Conservation (phyloP, 2,797 vertebrate species). For the Xerus rutilus region DNA sequence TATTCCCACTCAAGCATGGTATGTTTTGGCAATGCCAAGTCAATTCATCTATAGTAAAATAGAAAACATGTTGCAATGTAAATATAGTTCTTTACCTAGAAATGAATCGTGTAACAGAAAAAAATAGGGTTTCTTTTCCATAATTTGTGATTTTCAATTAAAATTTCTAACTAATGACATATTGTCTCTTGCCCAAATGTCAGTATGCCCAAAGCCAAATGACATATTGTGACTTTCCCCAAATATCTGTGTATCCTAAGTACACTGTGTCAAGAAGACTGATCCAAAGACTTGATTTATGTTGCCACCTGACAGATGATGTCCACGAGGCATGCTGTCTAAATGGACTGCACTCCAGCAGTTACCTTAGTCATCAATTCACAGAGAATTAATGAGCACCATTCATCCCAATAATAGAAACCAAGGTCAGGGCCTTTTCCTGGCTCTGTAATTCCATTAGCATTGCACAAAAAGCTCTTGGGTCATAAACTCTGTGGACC, state of each 20-base stretch:
- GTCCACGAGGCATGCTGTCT: constrained; percentile 42
- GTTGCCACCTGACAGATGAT: constrained; percentile 44
- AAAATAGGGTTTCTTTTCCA: constrained; percentile 1
- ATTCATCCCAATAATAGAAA: constrained; percentile 75
- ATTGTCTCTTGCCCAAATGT: constrained; percentile 50
- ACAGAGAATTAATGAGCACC: constrained; percentile 70
- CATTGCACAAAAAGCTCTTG: constrained; percentile 62
- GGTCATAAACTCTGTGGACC: constrained; percentile 61
- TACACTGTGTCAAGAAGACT: neutral
- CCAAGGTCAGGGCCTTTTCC: constrained; percentile 72
- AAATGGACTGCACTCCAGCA: constrained; percentile 55
- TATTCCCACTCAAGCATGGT: neutral
- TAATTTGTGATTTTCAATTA: constrained; percentile 63
- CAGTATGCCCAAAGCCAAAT: constrained; percentile 33
- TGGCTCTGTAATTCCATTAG: constrained; percentile 69
- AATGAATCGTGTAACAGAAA: constrained; percentile 21
- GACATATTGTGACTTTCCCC: constrained; percentile 67
- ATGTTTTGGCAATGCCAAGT: neutral
- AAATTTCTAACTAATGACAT: constrained; percentile 33
- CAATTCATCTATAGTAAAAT: neutral
- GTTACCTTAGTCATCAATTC: constrained; percentile 77
- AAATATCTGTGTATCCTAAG: constrained; percentile 67
- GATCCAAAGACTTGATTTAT: constrained; percentile 68
- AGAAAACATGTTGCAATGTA: neutral
- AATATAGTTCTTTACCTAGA: constrained; percentile 12